Conservation (phyloP, 2,113 vertebrate genomes). For the Pseudolaguvia tuberculata region DNA sequence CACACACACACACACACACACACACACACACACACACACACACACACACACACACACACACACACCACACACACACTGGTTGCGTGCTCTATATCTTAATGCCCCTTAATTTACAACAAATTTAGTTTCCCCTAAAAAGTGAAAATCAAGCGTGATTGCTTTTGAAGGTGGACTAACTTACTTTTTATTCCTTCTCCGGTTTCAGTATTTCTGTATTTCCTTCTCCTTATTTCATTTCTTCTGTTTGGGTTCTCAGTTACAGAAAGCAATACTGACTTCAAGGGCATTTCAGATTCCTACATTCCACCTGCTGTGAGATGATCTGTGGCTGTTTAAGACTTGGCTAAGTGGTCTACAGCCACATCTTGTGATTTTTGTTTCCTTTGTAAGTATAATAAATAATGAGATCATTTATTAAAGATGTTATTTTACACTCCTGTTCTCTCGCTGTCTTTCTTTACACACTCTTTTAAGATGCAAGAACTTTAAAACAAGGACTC, state of each 20-base stretch:
- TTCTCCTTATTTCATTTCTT: conserved; percentile 31
- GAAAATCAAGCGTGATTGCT: conserved; percentile 95
- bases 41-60: too few relatives aligned
- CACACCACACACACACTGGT: too few relatives aligned
- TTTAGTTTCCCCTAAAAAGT: conserved; percentile 94
- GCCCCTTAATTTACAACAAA: conserved; percentile 97
- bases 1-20: too few relatives aligned
- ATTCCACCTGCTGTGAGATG: neutral
- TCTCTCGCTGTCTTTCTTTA: too few relatives aligned
- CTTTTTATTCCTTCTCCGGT: conserved; percentile 87
- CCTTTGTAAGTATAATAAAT: conserved; percentile 14
- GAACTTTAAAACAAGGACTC: too few relatives aligned
- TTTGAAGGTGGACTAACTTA: conserved; percentile 86
- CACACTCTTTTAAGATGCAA: too few relatives aligned
- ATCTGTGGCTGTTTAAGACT: conserved; percentile 11
- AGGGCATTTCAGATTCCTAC: conserved; percentile 29
- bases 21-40: too few relatives aligned
- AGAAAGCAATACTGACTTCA: conserved; percentile 91
- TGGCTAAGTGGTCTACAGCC: conserved; percentile 27
- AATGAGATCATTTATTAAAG: too few relatives aligned
- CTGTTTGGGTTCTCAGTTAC: conserved; percentile 67
- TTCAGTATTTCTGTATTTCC: conserved; percentile 66
- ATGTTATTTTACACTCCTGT: too few relatives aligned
- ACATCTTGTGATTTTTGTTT: conserved; percentile 33
- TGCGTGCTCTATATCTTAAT: conserved; percentile 76